Evolutionary conservation across 2,797 vertebrate species (phyloP).

Genomic region (Cercopithecus mitis): DNA sequence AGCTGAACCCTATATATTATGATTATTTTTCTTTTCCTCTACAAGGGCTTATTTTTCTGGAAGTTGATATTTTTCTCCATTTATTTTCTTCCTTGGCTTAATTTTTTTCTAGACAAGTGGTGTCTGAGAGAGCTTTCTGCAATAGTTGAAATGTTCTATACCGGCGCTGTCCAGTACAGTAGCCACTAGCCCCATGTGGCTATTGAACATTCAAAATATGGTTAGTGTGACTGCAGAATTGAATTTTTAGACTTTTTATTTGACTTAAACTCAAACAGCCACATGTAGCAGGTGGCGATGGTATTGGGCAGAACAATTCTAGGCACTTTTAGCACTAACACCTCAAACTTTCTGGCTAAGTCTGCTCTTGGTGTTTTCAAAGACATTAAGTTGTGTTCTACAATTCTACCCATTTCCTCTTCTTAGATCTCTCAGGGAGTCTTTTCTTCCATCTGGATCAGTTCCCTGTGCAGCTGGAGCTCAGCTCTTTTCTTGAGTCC

Average conservation of each 20-base stretch:
- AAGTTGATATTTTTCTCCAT: not conserved
- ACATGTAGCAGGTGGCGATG: not conserved
- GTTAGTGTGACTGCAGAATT: not conserved
- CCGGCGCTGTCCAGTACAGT: not conserved
- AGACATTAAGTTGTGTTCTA: not conserved
- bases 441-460: not conserved
- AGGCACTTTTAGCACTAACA: not conserved
- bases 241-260: not conserved
- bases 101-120: not conserved
- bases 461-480: not conserved
- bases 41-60: slow-evolving; percentile 10
- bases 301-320: not conserved
- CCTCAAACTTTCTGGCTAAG: not conserved
- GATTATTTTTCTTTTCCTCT: not conserved
- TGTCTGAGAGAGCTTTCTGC: not conserved
- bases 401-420: not conserved
- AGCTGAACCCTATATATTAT: not conserved
- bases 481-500: not conserved
- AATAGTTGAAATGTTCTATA: not conserved
- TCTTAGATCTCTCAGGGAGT: not conserved
- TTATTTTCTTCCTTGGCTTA: not conserved
- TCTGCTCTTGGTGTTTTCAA: not conserved
- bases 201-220: not conserved
- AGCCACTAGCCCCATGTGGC: not conserved
- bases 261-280: not conserved